Evolutionary conservation across 2,113 vertebrate species (phyloP), one percentile per base, ranked within the genome.

Genomic region (Perca schrenkii): DNA sequence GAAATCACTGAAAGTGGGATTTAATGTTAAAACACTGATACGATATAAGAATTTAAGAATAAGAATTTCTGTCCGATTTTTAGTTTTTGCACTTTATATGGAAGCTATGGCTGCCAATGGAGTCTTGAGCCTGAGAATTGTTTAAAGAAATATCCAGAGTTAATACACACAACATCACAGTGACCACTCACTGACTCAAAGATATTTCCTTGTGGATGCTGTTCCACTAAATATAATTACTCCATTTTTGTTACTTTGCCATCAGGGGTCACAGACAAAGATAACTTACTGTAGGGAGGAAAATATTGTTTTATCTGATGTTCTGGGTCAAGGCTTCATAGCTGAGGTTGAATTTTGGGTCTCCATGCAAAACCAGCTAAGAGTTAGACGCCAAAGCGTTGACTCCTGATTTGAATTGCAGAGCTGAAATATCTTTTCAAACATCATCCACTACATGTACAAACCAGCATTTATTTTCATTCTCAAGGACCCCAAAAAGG

Each of bases 251-350:
- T 65, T 53, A n/a, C 57, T 62, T 63, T 11, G 28, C 34, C 22
- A 15, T 78, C 57, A 53, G 6, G 31, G 19, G 61, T 72, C 62
- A 65, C 5, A 10, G 65, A 79, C 74, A 69, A 43, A 76, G 60
- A 25, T 36, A 52, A 22, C 77, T 70, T 15, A 43, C 25, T 61
- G 36, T 4, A 43, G 2, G 67, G 22, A 66, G 60, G 65, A 36
- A 78, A 79, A 78, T 69, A 49, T 61, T 56, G 50, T 62, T 80
- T 85, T 83, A 87, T 87, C 76, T 87, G 84, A 85, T 81, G 69
- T n/a, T 87, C 52, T 40, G 28, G 12, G 61, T 68, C 1, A 15
- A 67, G 36, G 62, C 65, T 15, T 80, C 77, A 77, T 86, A 54
- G 25, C 64, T 62, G 68, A 83, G 83, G 90, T 83, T 78, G 43